Evolutionary conservation across 1,140 invertebrate species (phyloP).

Genomic region (Temnothorax curvispinosus): DNA sequence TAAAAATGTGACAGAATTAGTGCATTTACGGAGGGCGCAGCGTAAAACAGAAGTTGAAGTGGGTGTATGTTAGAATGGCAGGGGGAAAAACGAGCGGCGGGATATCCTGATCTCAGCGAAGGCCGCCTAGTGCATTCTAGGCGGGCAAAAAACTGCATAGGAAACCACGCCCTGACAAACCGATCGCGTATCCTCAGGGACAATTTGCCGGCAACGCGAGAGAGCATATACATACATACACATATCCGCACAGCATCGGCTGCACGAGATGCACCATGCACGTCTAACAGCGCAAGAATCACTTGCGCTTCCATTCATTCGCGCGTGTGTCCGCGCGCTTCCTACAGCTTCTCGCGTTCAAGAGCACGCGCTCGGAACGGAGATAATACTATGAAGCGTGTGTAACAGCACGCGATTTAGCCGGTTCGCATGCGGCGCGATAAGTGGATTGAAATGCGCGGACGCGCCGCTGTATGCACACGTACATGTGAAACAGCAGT

Average conservation of each 20-base stretch:
- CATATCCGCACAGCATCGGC: neutral
- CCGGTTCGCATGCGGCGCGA: conserved; percentile 15
- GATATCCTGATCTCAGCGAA: conserved; percentile 84
- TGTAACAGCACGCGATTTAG: conserved; percentile 38
- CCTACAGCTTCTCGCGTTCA: conserved; percentile 4
- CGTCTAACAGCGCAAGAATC: neutral
- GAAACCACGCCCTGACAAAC: conserved; percentile 84
- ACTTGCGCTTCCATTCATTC: conserved; percentile 38
- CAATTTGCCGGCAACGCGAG: conserved; percentile 73
- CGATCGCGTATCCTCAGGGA: conserved; percentile 81
- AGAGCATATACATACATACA: neutral
- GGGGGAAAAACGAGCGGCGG: conserved; percentile 59
- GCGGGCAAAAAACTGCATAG: conserved; percentile 83
- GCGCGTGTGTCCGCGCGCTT: conserved; percentile 14
- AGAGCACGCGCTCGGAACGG: conserved; percentile 14
- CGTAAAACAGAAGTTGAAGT: conserved; percentile 27
- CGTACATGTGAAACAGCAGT: neutral
- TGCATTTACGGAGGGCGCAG: conserved; percentile 30
- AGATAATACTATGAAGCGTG: neutral
- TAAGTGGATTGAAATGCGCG: conserved; percentile 47
- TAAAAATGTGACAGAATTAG: conserved; percentile 40
- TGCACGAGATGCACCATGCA: neutral
- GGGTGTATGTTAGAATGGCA: conserved; percentile 5
- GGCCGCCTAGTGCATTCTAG: conserved; percentile 84
- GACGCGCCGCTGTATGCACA: neutral